A percentile compares a stretch with the other conserved stretches of the same genome.
Conservation (phyloP, 2,797 vertebrate species). For the Ctenosaura bakeri region DNA sequence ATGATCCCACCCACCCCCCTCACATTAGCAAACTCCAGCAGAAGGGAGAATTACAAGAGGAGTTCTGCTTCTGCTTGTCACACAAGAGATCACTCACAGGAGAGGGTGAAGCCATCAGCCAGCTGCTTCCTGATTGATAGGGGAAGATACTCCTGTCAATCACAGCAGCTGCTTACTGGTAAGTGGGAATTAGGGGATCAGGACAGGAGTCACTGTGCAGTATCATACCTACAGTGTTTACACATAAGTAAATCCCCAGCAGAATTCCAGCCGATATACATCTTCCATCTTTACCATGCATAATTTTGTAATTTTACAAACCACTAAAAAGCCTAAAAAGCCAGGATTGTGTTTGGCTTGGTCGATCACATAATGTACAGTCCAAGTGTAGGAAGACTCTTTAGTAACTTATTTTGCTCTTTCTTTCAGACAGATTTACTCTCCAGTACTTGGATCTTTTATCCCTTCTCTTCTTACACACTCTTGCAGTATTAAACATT, state of each 20-base stretch:
- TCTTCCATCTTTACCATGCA: background rate
- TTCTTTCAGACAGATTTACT: background rate
- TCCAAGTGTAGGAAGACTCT: background rate
- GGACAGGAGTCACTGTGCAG: too few species aligned
- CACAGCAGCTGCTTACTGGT: too few species aligned
- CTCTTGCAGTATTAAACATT: conserved; percentile 66
- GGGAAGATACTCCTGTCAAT: too few species aligned
- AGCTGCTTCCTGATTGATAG: too few species aligned
- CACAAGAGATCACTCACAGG: too few species aligned
- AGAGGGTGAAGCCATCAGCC: too few species aligned
- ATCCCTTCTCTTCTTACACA: conserved; percentile 31
- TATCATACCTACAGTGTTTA: too few species aligned
- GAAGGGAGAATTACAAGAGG: too few species aligned
- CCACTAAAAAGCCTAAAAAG: background rate
- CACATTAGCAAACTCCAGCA: too few species aligned
- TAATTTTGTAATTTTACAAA: background rate
- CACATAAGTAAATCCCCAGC: background rate
- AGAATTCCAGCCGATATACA: background rate
- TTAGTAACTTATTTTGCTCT: accelerated
- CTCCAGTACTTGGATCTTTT: background rate
- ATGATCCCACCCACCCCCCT: too few species aligned
- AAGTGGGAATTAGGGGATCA: too few species aligned
- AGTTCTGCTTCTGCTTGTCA: too few species aligned
- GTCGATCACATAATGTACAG: background rate
- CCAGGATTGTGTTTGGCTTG: background rate